phyloP scores from a whole-genome alignment of 2,888 invertebrate genomes.

The Xanthostigma xanthostigma region DNA sequence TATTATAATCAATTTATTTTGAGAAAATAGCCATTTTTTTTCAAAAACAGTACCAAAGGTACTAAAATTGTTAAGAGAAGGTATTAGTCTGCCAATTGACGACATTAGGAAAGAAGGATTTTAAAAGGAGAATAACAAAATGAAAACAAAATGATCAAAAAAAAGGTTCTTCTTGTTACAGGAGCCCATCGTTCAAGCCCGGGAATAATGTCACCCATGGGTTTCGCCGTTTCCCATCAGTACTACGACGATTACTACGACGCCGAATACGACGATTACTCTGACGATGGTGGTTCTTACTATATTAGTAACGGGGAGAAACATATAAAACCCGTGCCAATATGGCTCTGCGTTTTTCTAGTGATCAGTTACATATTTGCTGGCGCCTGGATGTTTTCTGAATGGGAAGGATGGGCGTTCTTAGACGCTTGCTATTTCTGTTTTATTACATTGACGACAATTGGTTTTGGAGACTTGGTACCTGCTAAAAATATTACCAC shows the following conservation, averaged over 20 bases:
- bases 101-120: too few species aligned
- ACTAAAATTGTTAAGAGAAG: too few species aligned
- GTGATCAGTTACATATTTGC: conserved; percentile 82
- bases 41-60: too few species aligned
- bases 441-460: conserved; percentile 85
- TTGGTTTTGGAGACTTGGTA: conserved; percentile 85
- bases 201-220: conserved; percentile 52
- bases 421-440: conserved; percentile 86
- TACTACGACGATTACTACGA: conserved; percentile 43
- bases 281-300: conserved; percentile 10
- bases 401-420: conserved; percentile 77
- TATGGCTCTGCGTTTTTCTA: conserved; percentile 76
- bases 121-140: too few species aligned
- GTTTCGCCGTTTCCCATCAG: conserved; percentile 45
- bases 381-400: conserved; percentile 72
- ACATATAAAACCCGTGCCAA: conserved; percentile 60
- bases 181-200: conserved; percentile 28
- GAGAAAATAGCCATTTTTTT: too few species aligned
- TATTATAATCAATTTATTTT: too few species aligned
- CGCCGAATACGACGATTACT: conserved; percentile 37
- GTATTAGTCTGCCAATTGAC: too few species aligned
- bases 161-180: neutral
- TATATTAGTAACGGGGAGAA: conserved; percentile 22
- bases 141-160: neutral
- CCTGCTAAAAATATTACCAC: conserved; percentile 56